Evolutionary conservation across 1,140 invertebrate genomes (phyloP), one percentile per base, ranked within the genome.

Genomic region (Lordiphosa collinella): DNA sequence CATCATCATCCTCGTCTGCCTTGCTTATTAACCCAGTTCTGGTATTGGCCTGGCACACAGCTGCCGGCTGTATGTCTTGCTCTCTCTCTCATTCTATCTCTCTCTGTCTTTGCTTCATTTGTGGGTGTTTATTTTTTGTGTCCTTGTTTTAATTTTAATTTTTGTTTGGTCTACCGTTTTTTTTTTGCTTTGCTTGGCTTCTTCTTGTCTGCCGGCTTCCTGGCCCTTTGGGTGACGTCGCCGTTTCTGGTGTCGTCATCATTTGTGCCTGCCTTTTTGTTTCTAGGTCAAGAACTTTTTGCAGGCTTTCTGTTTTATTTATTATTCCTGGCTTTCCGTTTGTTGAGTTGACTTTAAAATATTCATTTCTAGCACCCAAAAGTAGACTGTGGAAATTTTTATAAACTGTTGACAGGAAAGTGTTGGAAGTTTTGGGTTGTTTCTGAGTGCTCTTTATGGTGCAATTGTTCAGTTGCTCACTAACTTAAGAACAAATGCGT

Each of bases 221-320:
- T 70, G 59, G 50, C 55, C 60, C 61, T 63, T 67, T 68, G 68
- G 76, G 66, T 82, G 76, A 84, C 78, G 76, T 78, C 57, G 71
- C 69, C 47, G 22, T 18, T 59, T 63, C n/a, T 85, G 66, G 56
- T 85, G 60, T 79, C 79, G 79, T 85, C 79, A 85, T 86, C 79
- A 68, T 57, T 73, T 56, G 51, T 59, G 65, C 60, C 46, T 63
- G 53, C 49, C 49, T 68, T 56, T 73, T 85, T 85, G 80, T 85
- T 80, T 87, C 86, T 87, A 87, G 86, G 86, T 87, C 86, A 87
- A 87, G 86, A 87, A 87, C 86, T 82, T 85, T 73, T 58, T 61
- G 49, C 68, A 60, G 62, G 37, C 56, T 32, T 66, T 62, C 41
- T 31, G 32, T 43, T 37, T 61, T 55, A 32, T 53, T 36, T 32